Percentiles rank a stretch among this genome's conserved stretches.
These are phyloP conservation scores for Drosophila paracracens DNA, from an alignment of 2,888 invertebrate species.

Conservation along the genomic window DNA sequence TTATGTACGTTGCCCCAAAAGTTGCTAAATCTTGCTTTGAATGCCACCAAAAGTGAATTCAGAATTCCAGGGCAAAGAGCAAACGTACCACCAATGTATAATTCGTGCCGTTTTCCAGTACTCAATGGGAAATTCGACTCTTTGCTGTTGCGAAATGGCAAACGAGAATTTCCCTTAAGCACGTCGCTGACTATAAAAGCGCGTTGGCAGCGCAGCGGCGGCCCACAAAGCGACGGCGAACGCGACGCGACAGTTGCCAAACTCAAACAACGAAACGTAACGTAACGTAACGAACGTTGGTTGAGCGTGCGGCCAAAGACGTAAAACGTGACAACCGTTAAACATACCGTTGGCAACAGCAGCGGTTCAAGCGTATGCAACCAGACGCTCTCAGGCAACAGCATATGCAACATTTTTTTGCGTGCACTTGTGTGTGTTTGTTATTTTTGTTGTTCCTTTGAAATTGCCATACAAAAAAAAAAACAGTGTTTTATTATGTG, in stretches of 20 bases:
- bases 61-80: conserved; percentile 11
- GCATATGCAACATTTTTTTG: conserved; percentile 13
- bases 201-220: conserved; percentile 26
- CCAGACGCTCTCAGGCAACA: conserved; percentile 13
- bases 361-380: conserved; percentile 24
- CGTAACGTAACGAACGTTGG: conserved; percentile 4
- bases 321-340: conserved; percentile 24
- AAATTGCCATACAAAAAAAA: conserved; percentile 22
- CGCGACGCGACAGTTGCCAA: conserved; percentile 48
- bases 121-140: conserved; percentile 12
- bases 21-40: neutral
- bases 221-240: conserved; percentile 55
- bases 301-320: conserved; percentile 26
- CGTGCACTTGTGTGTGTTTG: conserved; percentile 9
- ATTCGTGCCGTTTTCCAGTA: conserved; percentile 12
- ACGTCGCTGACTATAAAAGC: conserved; percentile 60
- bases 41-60: neutral
- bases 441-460: conserved; percentile 28
- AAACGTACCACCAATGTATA: conserved; percentile 9
- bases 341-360: conserved; percentile 3
- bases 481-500: conserved; percentile 37
- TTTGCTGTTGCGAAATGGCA: conserved; percentile 5
- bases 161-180: conserved; percentile 40
- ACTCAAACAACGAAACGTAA: conserved; percentile 5
- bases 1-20: neutral